Base-by-base conservation (phyloP, 2,113 vertebrate species). In the Oostethus manadensis region DNA sequence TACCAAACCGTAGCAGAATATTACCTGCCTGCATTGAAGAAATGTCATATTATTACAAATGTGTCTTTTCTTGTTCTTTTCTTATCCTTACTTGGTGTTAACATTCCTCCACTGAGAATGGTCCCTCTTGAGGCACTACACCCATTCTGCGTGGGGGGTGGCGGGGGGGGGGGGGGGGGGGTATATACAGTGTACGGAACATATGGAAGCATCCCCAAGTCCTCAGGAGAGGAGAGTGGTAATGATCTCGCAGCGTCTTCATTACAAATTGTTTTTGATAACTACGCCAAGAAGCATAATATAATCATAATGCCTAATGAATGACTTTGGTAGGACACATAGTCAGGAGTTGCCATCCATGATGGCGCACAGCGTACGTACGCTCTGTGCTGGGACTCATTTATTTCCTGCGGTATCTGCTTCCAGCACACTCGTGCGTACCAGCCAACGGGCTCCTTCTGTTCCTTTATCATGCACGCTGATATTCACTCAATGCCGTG, bases 391-490 rank as follows among this genome's bases (percentile, higher is more conserved):
- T 76, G 78, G 83, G 81, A 71, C 74, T 71, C 67, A 62, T 83
- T 82, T 78, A 82, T 78, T 86, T 82, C 77, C 70, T 78, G 72
- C 80, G 71, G 78, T 85, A 87, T 87, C 85, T 80, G 79, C 81
- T 74, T 84, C 70, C 68, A 81, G 82, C 83, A 87, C 78, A 79
- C 80, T 74, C 57, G 48, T 33, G 4, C 71, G 4, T 26, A 75
- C 16, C 79, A 79, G 84, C 82, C 81, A 80, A 78, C 71, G 68
- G 76, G 45, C 83, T 85, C 79, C 85, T 81, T 87, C 85, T 87
- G 85, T 73, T 84, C 73, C 76, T 85, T 85, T 83, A 87, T 87
- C 81, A 78, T 57, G 33, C 76, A 73, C 66, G 23, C 70, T 56
- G 76, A 79, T 78, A 74, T 73, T 76, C 74, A 74, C 78, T 78